A percentile compares a stretch with the other conserved stretches of the same genome.
phyloP scores from a whole-genome alignment of 2,888 invertebrate genomes.

The Morpho achilles region DNA sequence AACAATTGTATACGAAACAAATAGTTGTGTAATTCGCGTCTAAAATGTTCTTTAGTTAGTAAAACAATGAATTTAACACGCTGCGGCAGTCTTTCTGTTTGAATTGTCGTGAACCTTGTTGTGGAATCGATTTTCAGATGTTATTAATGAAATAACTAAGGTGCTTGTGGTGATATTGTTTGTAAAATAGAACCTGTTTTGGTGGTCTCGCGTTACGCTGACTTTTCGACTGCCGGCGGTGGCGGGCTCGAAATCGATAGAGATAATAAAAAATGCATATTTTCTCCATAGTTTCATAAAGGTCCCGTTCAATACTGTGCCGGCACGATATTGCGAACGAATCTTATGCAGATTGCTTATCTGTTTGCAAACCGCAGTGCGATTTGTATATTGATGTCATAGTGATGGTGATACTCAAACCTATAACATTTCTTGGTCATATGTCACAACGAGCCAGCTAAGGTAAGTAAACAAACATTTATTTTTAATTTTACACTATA shows the following conservation, averaged over 20 bases:
- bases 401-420: constrained; percentile 46
- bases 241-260: constrained; percentile 62
- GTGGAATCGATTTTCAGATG: constrained; percentile 77
- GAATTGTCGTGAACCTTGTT: constrained; percentile 72
- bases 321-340: constrained; percentile 41
- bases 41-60: constrained; percentile 45
- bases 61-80: constrained; percentile 71
- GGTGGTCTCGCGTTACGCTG: constrained; percentile 41
- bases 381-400: constrained; percentile 33
- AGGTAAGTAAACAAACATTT: constrained; percentile 64
- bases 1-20: constrained; percentile 34
- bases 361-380: constrained; percentile 40
- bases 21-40: constrained; percentile 29
- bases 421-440: constrained; percentile 35
- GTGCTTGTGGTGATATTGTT: constrained; percentile 67
- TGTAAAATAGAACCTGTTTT: constrained; percentile 50
- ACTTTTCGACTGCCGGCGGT: constrained; percentile 34
- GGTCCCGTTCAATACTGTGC: constrained; percentile 52
- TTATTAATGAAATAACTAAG: constrained; percentile 77
- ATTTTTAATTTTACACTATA: constrained; percentile 1
- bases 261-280: constrained; percentile 77
- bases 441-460: constrained; percentile 30
- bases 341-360: constrained; percentile 32
- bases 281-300: constrained; percentile 67
- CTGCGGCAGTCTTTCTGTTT: constrained; percentile 65